Evolutionary conservation across 2,113 vertebrate species (phyloP).

Genomic region (Chamaetylas fuelleborni): DNA sequence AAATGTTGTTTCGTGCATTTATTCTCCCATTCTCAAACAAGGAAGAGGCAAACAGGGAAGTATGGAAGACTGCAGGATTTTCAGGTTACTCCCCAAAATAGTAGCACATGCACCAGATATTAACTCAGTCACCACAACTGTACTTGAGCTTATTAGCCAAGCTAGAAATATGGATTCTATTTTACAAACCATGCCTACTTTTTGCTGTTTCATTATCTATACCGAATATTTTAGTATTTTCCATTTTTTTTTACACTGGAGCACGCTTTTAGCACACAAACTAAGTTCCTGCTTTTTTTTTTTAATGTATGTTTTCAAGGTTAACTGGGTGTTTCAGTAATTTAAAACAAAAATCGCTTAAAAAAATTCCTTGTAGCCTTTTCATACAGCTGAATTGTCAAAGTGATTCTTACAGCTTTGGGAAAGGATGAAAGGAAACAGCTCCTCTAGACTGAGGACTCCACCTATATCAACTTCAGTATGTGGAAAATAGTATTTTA

Average conservation of each 20-base stretch:
- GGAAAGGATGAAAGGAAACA: neutral
- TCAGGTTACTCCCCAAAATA: neutral
- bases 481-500: neutral
- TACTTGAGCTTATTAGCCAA: neutral
- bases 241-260: neutral
- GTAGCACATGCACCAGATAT: neutral
- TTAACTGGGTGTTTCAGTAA: neutral
- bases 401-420: neutral
- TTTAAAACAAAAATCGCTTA: neutral
- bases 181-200: neutral
- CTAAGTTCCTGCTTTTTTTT: neutral
- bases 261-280: neutral
- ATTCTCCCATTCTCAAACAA: neutral
- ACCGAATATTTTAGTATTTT: neutral
- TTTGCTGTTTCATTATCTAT: neutral
- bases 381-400: neutral
- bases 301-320: neutral
- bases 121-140: neutral
- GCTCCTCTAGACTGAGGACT: neutral
- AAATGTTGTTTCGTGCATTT: fast-evolving
- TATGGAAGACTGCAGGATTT: neutral
- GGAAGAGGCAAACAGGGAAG: neutral
- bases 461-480: neutral
- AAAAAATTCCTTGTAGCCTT: neutral
- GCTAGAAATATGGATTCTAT: neutral